These are phyloP conservation scores for Monopterus albus DNA, from an alignment of 2,113 vertebrate genomes.

Conservation along the genomic window DNA sequence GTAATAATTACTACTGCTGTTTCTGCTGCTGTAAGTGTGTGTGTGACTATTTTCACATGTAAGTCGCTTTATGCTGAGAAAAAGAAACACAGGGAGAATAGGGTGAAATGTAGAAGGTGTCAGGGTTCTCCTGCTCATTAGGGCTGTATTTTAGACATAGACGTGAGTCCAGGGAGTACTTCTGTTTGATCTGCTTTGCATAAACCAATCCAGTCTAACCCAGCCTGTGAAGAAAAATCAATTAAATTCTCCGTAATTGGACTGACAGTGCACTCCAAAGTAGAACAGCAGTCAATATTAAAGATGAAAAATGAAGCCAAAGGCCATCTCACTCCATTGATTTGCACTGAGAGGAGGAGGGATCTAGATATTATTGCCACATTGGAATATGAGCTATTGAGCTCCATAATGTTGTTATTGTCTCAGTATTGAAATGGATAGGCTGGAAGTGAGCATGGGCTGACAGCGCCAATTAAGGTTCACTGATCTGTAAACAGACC, in stretches of 20 bases:
- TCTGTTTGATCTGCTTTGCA: slow-evolving; percentile 82
- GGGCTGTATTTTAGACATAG: slow-evolving; percentile 76
- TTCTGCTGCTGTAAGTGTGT: slow-evolving; percentile 9
- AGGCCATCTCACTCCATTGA: slow-evolving; percentile 79
- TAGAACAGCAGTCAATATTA: slow-evolving; percentile 79
- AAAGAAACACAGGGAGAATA: slow-evolving; percentile 21
- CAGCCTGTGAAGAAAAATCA: slow-evolving; percentile 81
- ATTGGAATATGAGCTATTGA: slow-evolving; percentile 73
- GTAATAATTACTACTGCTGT: slow-evolving; percentile 12
- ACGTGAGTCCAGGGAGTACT: slow-evolving; percentile 72
- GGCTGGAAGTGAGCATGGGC: slow-evolving; percentile 47
- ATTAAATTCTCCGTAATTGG: slow-evolving; percentile 82
- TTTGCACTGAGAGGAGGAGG: slow-evolving; percentile 70
- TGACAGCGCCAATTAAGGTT: slow-evolving; percentile 70
- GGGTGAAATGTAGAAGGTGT: slow-evolving; percentile 41
- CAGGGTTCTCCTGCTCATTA: slow-evolving; percentile 75
- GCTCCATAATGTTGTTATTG: slow-evolving; percentile 73
- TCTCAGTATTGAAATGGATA: slow-evolving; percentile 70
- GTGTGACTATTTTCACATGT: background rate
- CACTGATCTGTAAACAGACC: slow-evolving; percentile 70
- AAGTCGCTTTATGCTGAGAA: slow-evolving; percentile 23
- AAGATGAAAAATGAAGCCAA: slow-evolving; percentile 84
- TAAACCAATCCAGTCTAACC: slow-evolving; percentile 81
- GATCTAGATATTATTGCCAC: slow-evolving; percentile 72
- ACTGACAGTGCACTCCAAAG: slow-evolving; percentile 80